These are phyloP conservation scores for Rhagologus leucostigma DNA, from an alignment of 2,113 vertebrate species.

Conservation along the genomic window DNA sequence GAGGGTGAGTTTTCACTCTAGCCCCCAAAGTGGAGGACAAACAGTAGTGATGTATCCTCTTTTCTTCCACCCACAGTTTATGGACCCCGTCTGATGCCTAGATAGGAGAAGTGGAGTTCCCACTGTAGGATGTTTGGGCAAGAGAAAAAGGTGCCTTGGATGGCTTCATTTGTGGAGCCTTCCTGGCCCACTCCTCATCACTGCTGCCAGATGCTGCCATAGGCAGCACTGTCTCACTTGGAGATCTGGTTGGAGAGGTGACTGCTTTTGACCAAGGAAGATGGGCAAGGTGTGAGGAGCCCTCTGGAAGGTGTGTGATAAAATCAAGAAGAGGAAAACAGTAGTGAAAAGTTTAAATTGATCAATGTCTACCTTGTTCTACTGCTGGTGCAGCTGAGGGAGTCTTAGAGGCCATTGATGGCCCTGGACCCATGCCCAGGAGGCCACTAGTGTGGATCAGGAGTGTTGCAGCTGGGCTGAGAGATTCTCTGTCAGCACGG, in stretches of 20 bases:
- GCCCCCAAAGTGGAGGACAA: neutral
- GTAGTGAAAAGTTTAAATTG: neutral
- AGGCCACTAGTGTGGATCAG: neutral
- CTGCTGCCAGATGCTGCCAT: neutral
- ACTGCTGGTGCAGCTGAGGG: neutral
- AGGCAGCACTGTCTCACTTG: neutral
- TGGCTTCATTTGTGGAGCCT: neutral
- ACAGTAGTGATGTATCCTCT: neutral
- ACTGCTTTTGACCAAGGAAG: neutral
- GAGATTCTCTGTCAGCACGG: fast-evolving
- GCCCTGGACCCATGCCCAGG: neutral
- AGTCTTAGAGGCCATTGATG: neutral
- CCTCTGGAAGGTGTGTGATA: neutral
- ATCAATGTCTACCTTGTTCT: neutral
- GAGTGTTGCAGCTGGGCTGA: neutral
- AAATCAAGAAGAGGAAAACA: neutral
- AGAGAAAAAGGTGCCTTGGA: neutral
- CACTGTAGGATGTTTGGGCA: neutral
- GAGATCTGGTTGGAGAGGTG: neutral
- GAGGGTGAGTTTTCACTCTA: neutral
- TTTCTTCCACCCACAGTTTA: neutral
- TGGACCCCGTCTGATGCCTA: neutral
- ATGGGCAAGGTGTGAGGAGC: neutral
- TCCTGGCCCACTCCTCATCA: neutral
- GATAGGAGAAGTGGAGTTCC: neutral